Evolutionary conservation across 2,113 vertebrate species (phyloP), one percentile per base, ranked within the genome.

Genomic region (Uropsilus gracilis): DNA sequence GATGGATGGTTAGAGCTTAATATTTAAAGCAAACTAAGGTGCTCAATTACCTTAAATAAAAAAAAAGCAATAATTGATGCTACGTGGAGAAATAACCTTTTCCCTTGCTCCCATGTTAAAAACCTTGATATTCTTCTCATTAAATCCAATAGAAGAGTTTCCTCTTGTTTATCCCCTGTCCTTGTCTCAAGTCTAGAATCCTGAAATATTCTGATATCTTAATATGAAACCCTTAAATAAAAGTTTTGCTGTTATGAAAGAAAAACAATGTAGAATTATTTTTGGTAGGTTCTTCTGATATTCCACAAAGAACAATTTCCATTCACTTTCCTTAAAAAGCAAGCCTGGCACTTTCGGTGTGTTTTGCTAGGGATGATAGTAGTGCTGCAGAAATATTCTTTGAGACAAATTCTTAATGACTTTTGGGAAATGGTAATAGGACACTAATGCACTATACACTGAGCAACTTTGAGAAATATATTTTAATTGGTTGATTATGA

Each of bases 401-500:
- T 78, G 73, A 85, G 78, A 91, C 44, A 72, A 88, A 88, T 59
- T 55, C 4, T 77, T 91, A 94, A 88, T 66, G 46, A 94, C 71
- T 50, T 88, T 66, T 87, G 71, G 53, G 72, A 73, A 89, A 84
- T 7, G 72, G 26, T 84, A 81, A 82, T 57, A 88, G 13, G 22
- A 37, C 16, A 53, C 24, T 61, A 42, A 85, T 81, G 89, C 80
- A 75, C 92, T 34, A 72, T 50, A 24, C 26, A 28, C 39, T 42
- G 78, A 44, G 42, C 18, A 80, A 39, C 68, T 84, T 53, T 46
- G 22, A 30, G 14, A 53, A 84, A 37, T 48, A 87, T 57, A 37
- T 80, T 95, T 96, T 89, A 82, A 94, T 91, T 87, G 57, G 71
- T 30, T 89, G 39, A 75, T 92, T 83, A 39, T 48, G 28, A 28